These are phyloP conservation scores for Orycteropus afer DNA, from an alignment of 2,113 vertebrate species.

Conservation along the genomic window DNA sequence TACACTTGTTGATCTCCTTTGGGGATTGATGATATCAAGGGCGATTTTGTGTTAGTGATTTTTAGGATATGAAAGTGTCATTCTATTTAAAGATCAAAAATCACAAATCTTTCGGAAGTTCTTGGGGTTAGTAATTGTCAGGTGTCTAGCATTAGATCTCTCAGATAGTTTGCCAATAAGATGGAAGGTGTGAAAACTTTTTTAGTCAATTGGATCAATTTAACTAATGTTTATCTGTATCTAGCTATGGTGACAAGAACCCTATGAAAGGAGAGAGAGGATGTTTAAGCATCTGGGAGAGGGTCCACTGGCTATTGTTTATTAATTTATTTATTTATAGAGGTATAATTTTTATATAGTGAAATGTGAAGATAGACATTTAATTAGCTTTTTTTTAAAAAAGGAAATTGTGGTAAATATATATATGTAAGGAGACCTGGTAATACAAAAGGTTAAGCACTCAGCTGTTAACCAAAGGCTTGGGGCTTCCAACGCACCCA, in stretches of 20 bases:
- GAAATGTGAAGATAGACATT: background rate
- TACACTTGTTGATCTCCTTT: background rate
- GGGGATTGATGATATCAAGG: background rate
- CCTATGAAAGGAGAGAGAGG: background rate
- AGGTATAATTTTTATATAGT: background rate
- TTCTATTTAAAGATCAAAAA: constrained; percentile 29
- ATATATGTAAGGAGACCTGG: too few relatives aligned
- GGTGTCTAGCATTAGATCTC: background rate
- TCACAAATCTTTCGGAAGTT: background rate
- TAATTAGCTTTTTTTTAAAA: background rate
- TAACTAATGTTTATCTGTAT: background rate
- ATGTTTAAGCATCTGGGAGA: background rate
- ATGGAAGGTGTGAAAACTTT: background rate
- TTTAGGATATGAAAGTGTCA: background rate
- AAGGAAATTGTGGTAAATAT: too few relatives aligned
- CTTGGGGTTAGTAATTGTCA: background rate
- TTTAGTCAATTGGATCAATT: background rate
- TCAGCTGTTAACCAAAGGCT: too few relatives aligned
- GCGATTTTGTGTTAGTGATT: background rate
- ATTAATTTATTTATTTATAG: background rate
- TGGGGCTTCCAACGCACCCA: background rate
- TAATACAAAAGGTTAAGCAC: too few relatives aligned
- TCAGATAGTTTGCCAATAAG: background rate
- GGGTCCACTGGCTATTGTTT: background rate
- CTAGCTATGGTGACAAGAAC: background rate